Evolutionary conservation across 2,888 invertebrate species (phyloP).

Genomic region (Limnephilus lunatus): DNA sequence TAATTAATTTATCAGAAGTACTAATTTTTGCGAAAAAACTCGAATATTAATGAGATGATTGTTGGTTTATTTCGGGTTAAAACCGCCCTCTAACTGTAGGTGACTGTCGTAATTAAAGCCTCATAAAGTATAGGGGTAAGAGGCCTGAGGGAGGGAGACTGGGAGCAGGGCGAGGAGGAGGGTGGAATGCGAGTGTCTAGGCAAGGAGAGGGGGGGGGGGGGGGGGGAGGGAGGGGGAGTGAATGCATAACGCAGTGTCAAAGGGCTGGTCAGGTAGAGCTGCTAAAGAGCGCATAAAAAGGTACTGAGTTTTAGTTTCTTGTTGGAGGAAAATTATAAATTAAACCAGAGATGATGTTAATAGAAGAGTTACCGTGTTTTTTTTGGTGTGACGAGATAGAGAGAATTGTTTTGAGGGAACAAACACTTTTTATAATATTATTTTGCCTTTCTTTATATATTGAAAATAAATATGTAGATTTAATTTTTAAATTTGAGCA

Average conservation of each 20-base stretch:
- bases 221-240: not conserved
- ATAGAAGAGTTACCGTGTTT: not conserved
- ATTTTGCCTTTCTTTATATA: too few relatives aligned
- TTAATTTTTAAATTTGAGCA: too few relatives aligned
- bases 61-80: not conserved
- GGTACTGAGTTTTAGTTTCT: not conserved
- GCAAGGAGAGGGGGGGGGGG: not conserved
- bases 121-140: conserved; percentile 27
- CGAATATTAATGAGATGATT: not conserved
- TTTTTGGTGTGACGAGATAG: not conserved
- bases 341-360: not conserved
- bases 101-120: conserved; percentile 42
- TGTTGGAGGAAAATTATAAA: not conserved
- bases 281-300: not conserved
- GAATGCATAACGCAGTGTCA: not conserved
- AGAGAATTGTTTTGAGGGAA: too few relatives aligned
- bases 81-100: conserved; percentile 3
- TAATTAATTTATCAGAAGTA: too few relatives aligned
- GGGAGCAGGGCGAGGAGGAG: not conserved
- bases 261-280: not conserved
- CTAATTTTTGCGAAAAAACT: too few relatives aligned
- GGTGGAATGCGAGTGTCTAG: not conserved
- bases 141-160: not conserved
- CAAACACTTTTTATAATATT: too few relatives aligned
- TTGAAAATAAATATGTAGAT: too few relatives aligned